phyloP scores from a whole-genome alignment of 2,113 vertebrate species.

The Callorhinus ursinus region DNA sequence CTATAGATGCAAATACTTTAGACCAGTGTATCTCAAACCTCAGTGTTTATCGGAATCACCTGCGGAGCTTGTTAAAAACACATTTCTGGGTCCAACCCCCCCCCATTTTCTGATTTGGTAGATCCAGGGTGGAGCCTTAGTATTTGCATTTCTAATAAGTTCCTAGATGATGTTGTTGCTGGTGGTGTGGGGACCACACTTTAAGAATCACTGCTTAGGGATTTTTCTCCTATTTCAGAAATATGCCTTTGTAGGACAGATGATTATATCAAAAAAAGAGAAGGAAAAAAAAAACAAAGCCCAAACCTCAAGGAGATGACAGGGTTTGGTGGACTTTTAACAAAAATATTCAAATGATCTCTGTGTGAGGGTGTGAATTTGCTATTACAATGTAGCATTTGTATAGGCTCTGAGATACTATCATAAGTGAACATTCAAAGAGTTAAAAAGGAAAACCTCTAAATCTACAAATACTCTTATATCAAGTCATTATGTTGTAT shows the following conservation, averaged over 20 bases:
- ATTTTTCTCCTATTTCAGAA: constrained; percentile 46
- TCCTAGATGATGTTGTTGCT: background rate
- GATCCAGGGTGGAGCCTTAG: background rate
- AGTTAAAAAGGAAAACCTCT: constrained; percentile 18
- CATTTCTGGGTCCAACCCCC: background rate
- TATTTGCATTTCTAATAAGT: background rate
- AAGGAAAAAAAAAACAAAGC: background rate
- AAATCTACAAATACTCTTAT: background rate
- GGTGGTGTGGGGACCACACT: background rate
- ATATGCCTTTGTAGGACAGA: background rate
- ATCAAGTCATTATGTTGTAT: background rate
- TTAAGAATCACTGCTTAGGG: constrained; percentile 20
- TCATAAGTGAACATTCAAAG: constrained; percentile 15
- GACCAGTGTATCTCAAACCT: background rate
- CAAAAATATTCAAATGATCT: background rate
- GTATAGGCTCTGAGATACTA: background rate
- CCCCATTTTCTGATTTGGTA: constrained; percentile 17
- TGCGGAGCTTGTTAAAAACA: constrained; percentile 6
- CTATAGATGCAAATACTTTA: constrained; percentile 24
- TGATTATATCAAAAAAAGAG: constrained; percentile 30
- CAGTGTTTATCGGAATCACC: background rate
- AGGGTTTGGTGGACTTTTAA: background rate
- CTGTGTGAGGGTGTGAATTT: constrained; percentile 22
- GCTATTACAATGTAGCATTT: background rate
- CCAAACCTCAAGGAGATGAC: background rate